These are phyloP conservation scores for Pelobates cultripes DNA, from an alignment of 2,797 vertebrate genomes.

Conservation along the genomic window DNA sequence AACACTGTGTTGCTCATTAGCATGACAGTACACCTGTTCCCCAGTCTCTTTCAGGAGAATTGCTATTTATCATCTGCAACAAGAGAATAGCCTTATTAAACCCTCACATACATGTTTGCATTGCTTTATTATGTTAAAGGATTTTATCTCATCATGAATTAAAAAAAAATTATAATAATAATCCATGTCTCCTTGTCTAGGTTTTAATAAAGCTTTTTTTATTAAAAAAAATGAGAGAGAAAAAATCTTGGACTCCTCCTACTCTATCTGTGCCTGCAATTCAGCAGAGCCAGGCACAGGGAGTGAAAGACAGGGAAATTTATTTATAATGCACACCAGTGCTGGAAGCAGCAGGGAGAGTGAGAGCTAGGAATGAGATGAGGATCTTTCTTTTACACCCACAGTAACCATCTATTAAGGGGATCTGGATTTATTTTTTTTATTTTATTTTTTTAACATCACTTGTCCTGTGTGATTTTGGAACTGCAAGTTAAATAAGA, in stretches of 20 bases:
- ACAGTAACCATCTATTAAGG: constrained; percentile 55
- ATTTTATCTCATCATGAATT: constrained; percentile 24
- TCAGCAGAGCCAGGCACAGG: constrained; percentile 67
- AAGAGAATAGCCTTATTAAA: neutral
- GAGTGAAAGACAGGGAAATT: constrained; percentile 76
- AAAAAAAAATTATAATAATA: neutral
- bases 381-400: constrained; percentile 59
- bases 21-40: neutral
- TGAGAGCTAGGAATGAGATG: constrained; percentile 55
- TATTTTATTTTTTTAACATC: constrained; percentile 57
- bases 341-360: constrained; percentile 70
- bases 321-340: constrained; percentile 76
- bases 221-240: constrained; percentile 25
- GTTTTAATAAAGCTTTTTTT: constrained; percentile 46
- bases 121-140: constrained; percentile 26
- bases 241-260: constrained; percentile 80
- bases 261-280: constrained; percentile 74
- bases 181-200: constrained; percentile 19
- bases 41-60: neutral
- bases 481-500: constrained; percentile 74
- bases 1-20: neutral
- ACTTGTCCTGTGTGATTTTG: constrained; percentile 67
- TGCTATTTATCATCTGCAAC: neutral
- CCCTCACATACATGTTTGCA: neutral
- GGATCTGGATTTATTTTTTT: constrained; percentile 57